Evolutionary conservation across 2,888 invertebrate species (phyloP).

Genomic region (Dermolepida albohirtum): DNA sequence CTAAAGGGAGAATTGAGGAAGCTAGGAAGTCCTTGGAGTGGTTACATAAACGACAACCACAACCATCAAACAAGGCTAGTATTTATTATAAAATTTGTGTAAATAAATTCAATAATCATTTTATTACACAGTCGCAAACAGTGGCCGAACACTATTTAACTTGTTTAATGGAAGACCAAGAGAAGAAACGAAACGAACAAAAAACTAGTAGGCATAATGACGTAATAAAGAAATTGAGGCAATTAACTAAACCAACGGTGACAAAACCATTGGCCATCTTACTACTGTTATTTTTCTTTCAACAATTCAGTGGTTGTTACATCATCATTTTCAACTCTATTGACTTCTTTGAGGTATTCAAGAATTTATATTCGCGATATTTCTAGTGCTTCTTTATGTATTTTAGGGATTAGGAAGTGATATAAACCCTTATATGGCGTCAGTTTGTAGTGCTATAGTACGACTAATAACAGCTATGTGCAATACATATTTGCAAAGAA

Average conservation of each 20-base stretch:
- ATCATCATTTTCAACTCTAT: conserved; percentile 73
- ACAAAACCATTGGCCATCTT: conserved; percentile 71
- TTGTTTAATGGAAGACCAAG: conserved; percentile 68
- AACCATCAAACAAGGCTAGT: conserved; percentile 63
- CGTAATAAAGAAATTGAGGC: conserved; percentile 52
- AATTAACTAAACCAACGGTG: conserved; percentile 69
- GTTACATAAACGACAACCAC: conserved; percentile 65
- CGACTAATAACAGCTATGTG: conserved; percentile 71
- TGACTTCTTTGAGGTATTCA: conserved; percentile 68
- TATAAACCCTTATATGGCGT: conserved; percentile 69
- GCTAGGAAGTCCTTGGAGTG: conserved; percentile 68
- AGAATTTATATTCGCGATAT: conserved; percentile 22
- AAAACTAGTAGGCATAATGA: conserved; percentile 60
- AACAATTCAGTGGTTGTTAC: conserved; percentile 73
- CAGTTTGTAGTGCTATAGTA: conserved; percentile 69
- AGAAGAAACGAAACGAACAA: conserved; percentile 64
- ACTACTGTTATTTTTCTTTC: conserved; percentile 69
- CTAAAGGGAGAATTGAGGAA: conserved; percentile 68
- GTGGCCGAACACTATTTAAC: conserved; percentile 68
- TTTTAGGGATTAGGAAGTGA: conserved; percentile 65
- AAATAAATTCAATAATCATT: neutral
- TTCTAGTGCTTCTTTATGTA: neutral
- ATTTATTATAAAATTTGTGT: too few relatives aligned
- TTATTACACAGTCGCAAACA: conserved; percentile 60
- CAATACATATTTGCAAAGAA: conserved; percentile 69